Percentiles rank a stretch among this genome's conserved stretches.
These are phyloP conservation scores for Trissolcus brochymenae DNA, from an alignment of 2,888 invertebrate species.

Conservation along the genomic window DNA sequence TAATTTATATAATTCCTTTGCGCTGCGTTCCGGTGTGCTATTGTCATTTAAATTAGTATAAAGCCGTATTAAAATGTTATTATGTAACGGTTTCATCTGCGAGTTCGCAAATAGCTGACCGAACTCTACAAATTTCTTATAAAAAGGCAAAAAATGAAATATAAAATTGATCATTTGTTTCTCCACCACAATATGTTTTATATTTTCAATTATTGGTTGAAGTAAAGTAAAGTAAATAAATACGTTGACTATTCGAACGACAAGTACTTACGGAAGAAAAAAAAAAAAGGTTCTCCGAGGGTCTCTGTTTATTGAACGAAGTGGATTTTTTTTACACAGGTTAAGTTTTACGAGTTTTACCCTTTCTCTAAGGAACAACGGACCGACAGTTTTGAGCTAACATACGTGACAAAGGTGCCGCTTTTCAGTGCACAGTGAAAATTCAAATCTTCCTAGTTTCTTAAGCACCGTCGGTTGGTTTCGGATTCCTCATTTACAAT, in stretches of 20 bases:
- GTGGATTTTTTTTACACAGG: slow-evolving; percentile 26
- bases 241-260: neutral
- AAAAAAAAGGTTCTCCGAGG: neutral
- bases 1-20: slow-evolving; percentile 21
- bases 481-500: slow-evolving; percentile 36
- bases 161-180: neutral
- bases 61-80: slow-evolving; percentile 16
- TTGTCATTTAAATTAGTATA: slow-evolving; percentile 48
- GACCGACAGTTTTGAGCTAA: slow-evolving; percentile 20
- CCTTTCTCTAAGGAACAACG: slow-evolving; percentile 37
- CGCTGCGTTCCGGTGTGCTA: neutral
- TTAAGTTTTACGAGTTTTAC: slow-evolving; percentile 29
- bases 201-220: neutral
- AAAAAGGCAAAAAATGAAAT: neutral
- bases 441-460: slow-evolving; percentile 43
- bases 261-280: neutral
- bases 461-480: slow-evolving; percentile 21
- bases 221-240: neutral
- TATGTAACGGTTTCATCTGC: slow-evolving; percentile 23
- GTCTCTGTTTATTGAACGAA: slow-evolving; percentile 7
- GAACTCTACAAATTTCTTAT: slow-evolving; percentile 1
- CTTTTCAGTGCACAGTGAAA: slow-evolving; percentile 37
- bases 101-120: slow-evolving; percentile 17
- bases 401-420: slow-evolving; percentile 38
- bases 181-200: neutral